phyloP scores from a whole-genome alignment of 2,888 invertebrate species.

The Leptogaster cylindrica region DNA sequence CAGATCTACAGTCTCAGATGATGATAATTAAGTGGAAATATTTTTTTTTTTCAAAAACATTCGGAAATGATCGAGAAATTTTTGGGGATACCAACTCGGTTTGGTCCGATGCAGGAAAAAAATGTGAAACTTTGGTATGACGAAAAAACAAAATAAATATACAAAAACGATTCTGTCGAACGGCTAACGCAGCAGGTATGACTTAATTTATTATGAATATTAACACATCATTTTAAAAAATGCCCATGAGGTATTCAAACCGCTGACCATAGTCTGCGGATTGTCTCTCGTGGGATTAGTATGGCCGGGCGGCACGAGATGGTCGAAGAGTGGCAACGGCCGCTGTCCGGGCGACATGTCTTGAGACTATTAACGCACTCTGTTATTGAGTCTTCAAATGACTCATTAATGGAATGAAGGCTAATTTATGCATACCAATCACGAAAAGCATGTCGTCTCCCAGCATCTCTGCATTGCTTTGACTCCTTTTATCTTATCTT shows the following conservation, averaged over 20 bases:
- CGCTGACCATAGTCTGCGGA: not conserved
- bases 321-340: not conserved
- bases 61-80: not conserved
- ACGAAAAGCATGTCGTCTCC: constrained; percentile 3
- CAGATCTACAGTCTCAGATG: too few species aligned
- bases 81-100: too few species aligned
- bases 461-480: not conserved
- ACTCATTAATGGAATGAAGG: constrained; percentile 20
- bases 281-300: not conserved
- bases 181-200: not conserved
- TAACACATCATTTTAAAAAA: constrained; percentile 13
- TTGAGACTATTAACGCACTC: constrained; percentile 7
- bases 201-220: constrained; percentile 28
- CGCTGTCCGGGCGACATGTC: not conserved
- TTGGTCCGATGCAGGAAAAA: too few species aligned
- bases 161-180: not conserved
- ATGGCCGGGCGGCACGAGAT: not conserved
- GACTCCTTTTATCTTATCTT: not conserved
- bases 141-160: too few species aligned
- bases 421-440: constrained; percentile 29
- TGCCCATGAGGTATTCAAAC: not conserved
- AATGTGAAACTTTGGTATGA: too few species aligned
- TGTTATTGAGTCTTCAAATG: constrained; percentile 29
- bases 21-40: constrained; percentile 6
- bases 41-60: not conserved